Percentiles rank a stretch among this genome's conserved stretches.
Evolutionary conservation across 1,140 invertebrate species (phyloP).

Genomic region (Drosophila ficusphila): DNA sequence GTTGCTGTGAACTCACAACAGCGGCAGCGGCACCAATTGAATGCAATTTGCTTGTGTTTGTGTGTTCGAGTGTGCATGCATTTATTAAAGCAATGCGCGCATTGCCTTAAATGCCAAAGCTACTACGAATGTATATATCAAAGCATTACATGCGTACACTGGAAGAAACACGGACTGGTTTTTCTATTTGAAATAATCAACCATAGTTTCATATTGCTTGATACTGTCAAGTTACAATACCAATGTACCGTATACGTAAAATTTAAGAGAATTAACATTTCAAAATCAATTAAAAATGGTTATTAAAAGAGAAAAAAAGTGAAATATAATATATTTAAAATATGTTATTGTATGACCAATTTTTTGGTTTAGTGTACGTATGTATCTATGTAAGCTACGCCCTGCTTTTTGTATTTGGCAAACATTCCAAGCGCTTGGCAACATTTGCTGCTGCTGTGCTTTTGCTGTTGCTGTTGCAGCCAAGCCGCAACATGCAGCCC

Average conservation of each 20-base stretch:
- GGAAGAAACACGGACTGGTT: background rate
- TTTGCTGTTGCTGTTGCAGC: slow-evolving; percentile 19
- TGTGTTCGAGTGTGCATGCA: slow-evolving; percentile 59
- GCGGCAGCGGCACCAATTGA: slow-evolving; percentile 77
- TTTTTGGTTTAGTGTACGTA: slow-evolving; percentile 8
- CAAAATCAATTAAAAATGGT: too few relatives aligned
- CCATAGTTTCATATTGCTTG: too few relatives aligned
- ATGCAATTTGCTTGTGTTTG: slow-evolving; percentile 67
- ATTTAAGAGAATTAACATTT: too few relatives aligned
- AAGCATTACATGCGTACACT: slow-evolving; percentile 36
- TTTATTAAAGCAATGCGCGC: slow-evolving; percentile 82
- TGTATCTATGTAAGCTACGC: slow-evolving; percentile 53
- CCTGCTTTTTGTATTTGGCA: slow-evolving; percentile 76
- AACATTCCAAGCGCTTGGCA: slow-evolving; percentile 70
- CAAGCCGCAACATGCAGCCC: slow-evolving; percentile 40
- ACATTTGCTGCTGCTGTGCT: slow-evolving; percentile 36
- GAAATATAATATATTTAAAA: too few relatives aligned
- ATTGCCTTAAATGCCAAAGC: slow-evolving; percentile 79
- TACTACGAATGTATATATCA: slow-evolving; percentile 47
- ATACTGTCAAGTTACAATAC: too few relatives aligned
- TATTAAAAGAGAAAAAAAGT: too few relatives aligned
- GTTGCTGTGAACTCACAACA: slow-evolving; percentile 77
- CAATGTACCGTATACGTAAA: too few relatives aligned
- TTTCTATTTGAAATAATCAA: too few relatives aligned
- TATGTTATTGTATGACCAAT: too few relatives aligned